Evolutionary conservation across 2,888 invertebrate genomes (phyloP).

Genomic region (Bembecia ichneumoniformis): DNA sequence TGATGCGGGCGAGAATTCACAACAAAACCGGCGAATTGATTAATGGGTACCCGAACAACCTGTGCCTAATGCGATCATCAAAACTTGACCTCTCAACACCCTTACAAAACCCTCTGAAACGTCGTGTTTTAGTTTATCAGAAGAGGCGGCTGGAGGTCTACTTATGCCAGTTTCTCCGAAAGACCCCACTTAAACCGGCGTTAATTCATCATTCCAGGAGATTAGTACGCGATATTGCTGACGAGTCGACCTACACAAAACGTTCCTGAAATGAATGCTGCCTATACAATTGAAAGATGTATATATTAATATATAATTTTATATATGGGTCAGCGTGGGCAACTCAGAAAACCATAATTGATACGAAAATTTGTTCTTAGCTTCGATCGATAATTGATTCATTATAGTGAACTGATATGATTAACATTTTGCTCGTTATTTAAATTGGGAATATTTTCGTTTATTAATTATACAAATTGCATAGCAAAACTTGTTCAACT

Average conservation of each 20-base stretch:
- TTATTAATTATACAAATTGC: too few species aligned
- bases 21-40: slow-evolving; percentile 1
- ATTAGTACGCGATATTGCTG: slow-evolving; percentile 12
- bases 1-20: neutral
- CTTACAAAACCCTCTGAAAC: neutral
- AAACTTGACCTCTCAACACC: neutral
- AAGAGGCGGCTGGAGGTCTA: neutral
- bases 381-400: too few species aligned
- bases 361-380: too few species aligned
- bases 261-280: neutral
- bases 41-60: neutral
- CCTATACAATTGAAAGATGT: too few species aligned
- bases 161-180: neutral
- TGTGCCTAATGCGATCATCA: neutral
- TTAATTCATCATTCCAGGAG: slow-evolving; percentile 14
- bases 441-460: too few species aligned
- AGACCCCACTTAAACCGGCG: neutral
- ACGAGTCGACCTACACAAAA: neutral
- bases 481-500: too few species aligned
- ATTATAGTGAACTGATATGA: too few species aligned
- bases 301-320: too few species aligned
- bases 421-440: too few species aligned
- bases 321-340: too few species aligned
- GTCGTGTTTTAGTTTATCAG: neutral
- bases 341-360: too few species aligned